Evolutionary conservation across 2,113 vertebrate species (phyloP).

Genomic region (Cacatua alba): DNA sequence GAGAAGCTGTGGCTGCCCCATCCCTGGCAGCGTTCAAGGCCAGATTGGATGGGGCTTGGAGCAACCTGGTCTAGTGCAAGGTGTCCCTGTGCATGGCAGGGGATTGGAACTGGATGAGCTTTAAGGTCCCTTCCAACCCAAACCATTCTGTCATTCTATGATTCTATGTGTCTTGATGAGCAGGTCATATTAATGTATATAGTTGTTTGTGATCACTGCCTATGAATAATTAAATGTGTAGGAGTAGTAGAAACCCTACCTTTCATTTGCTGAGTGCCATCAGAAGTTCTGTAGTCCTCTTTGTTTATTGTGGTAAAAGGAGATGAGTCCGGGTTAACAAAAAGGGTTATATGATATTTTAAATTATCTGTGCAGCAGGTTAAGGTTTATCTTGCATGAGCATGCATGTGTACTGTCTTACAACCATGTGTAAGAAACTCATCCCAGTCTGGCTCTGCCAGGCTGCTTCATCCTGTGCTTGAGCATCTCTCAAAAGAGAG

Average conservation of each 20-base stretch:
- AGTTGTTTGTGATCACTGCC: background rate
- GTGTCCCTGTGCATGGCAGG: background rate
- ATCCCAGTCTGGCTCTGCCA: background rate
- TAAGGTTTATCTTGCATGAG: background rate
- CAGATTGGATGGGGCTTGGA: background rate
- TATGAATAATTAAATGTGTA: background rate
- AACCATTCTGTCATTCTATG: background rate
- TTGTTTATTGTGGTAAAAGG: background rate
- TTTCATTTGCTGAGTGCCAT: background rate
- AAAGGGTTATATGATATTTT: background rate
- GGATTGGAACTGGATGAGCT: background rate
- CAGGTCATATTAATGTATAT: background rate
- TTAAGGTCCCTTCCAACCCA: background rate
- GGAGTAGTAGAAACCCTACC: background rate
- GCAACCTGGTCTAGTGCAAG: background rate
- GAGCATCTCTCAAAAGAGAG: background rate
- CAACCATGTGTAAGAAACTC: background rate
- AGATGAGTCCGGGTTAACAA: background rate
- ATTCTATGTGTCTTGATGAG: background rate
- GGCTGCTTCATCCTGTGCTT: background rate
- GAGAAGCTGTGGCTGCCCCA: background rate
- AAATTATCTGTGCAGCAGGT: background rate
- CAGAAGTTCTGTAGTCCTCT: background rate
- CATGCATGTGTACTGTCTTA: background rate
- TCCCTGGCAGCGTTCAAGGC: background rate